phyloP scores from a whole-genome alignment of 2,888 invertebrate species.

The Sphinx pinastri region DNA sequence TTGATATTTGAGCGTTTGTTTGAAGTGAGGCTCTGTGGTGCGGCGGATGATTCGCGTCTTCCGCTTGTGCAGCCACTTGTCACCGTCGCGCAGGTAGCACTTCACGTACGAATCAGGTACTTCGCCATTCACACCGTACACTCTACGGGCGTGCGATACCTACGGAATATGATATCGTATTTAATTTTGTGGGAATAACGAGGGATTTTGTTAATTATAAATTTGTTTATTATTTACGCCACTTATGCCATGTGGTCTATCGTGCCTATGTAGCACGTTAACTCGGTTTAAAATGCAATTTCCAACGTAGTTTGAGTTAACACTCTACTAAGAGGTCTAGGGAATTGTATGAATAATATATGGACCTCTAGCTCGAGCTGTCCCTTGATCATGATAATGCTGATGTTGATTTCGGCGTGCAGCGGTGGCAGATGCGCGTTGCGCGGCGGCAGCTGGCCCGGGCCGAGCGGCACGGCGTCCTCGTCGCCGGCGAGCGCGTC shows the following conservation, averaged over 20 bases:
- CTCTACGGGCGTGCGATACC: conserved; percentile 78
- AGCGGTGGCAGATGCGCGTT: conserved; percentile 88
- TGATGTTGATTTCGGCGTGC: conserved; percentile 93
- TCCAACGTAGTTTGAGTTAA: background rate
- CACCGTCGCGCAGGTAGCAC: conserved; percentile 95
- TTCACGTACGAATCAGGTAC: conserved; percentile 96
- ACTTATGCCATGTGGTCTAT: no score
- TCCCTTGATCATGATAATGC: conserved; percentile 95
- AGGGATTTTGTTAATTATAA: no score
- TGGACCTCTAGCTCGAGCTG: conserved; percentile 93
- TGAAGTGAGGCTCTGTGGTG: conserved; percentile 92
- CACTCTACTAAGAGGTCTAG: background rate
- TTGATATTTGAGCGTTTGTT: conserved; percentile 94
- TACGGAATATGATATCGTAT: conserved; percentile 35
- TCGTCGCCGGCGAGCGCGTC: conserved; percentile 68
- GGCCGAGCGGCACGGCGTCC: conserved; percentile 87
- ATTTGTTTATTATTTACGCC: no score
- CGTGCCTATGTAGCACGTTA: no score
- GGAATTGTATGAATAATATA: background rate
- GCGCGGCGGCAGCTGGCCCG: conserved; percentile 92
- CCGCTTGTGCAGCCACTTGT: conserved; percentile 94
- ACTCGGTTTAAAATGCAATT: no score
- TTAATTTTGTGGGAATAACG: background rate
- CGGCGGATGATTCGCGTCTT: conserved; percentile 94
- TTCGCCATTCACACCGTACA: conserved; percentile 86